Percentiles rank a stretch among this genome's conserved stretches.
These are phyloP conservation scores for Steinernema scapterisci DNA, from an alignment of 2,888 invertebrate species.

Conservation along the genomic window DNA sequence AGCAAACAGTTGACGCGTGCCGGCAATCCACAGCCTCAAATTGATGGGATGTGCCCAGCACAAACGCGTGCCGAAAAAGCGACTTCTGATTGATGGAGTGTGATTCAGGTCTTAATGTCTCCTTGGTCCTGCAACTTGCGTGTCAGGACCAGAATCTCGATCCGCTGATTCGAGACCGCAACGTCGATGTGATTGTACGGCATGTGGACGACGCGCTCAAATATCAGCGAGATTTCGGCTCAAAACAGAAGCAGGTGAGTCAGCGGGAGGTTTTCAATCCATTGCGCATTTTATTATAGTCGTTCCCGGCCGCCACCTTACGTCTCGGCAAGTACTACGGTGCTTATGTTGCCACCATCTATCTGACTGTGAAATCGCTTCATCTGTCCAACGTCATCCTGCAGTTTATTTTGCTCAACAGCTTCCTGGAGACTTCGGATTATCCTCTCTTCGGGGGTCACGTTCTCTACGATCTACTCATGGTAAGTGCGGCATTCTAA, in stretches of 20 bases:
- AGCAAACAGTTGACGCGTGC: not conserved
- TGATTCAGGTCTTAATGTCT: slow-evolving; percentile 69
- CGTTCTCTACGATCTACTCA: slow-evolving; percentile 69
- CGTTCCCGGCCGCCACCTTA: slow-evolving; percentile 41
- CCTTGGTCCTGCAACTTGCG: slow-evolving; percentile 66
- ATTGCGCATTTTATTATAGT: not conserved
- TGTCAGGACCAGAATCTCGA: slow-evolving; percentile 69
- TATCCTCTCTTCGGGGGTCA: slow-evolving; percentile 69
- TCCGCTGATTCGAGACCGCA: slow-evolving; percentile 69
- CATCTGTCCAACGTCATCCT: slow-evolving; percentile 70
- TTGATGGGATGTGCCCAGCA: not conserved
- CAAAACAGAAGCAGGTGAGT: slow-evolving; percentile 36
- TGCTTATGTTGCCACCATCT: slow-evolving; percentile 70
- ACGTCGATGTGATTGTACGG: slow-evolving; percentile 70
- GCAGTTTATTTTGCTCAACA: slow-evolving; percentile 70
- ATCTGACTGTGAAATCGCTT: slow-evolving; percentile 69
- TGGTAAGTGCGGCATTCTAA: slow-evolving; percentile 52
- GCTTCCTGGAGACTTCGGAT: slow-evolving; percentile 69
- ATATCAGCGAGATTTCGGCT: slow-evolving; percentile 66
- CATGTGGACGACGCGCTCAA: slow-evolving; percentile 71
- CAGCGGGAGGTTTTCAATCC: not conserved
- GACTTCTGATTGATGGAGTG: not conserved
- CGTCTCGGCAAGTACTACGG: slow-evolving; percentile 69
- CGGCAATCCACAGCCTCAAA: not conserved
- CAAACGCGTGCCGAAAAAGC: not conserved